Base-by-base conservation (phyloP, 2,888 invertebrate genomes). In the Rhabditoides inermis region DNA sequence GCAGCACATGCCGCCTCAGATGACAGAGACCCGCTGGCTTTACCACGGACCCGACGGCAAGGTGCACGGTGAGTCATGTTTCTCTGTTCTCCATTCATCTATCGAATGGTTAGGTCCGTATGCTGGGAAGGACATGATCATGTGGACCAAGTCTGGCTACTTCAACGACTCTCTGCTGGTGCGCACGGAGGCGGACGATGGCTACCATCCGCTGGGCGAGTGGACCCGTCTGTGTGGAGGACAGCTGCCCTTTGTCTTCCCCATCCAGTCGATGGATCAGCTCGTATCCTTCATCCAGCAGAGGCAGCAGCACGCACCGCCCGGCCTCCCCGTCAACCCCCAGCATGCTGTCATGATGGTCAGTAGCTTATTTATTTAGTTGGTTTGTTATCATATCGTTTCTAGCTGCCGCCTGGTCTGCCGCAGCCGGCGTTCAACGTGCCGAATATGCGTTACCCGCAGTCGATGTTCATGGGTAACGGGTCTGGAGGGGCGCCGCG, bases 111-210 rank as follows among this genome's bases (percentile, higher is more conserved):
- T 42, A 60, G 92, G 94, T 0, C 92, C 92, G 0, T 87, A 86
- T 77, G 82, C 84, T 2, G 86, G 87, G 22, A 81, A 84, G 54
- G 86, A 91, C 81, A 94, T 94, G 92, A 82, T 86, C 35, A 84
- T 86, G 53, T 91, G 90, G 89, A 83, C 85, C 1, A 83, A 84
- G 55, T 86, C 88, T 59, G 88, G 88, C 1, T 84, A 87, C 74
- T 92, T 90, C 76, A 86, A 87, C 77, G 76, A 77, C 42, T 79
- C 79, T 0, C 89, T 90, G 1, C 88, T 86, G 84, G 89, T 90
- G 1, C 82, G 90, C 53, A 88, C 88, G 78, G 83, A 83, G 66
- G 84, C 84, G 32, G 85, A 85, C 45, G 82, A 82, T 49, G 83
- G 84, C n/a, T 64, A 48, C 41, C 57, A 60, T 39, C 28, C 60